phyloP scores from a whole-genome alignment of 2,113 vertebrate genomes.

The Rhipidura dahli region DNA sequence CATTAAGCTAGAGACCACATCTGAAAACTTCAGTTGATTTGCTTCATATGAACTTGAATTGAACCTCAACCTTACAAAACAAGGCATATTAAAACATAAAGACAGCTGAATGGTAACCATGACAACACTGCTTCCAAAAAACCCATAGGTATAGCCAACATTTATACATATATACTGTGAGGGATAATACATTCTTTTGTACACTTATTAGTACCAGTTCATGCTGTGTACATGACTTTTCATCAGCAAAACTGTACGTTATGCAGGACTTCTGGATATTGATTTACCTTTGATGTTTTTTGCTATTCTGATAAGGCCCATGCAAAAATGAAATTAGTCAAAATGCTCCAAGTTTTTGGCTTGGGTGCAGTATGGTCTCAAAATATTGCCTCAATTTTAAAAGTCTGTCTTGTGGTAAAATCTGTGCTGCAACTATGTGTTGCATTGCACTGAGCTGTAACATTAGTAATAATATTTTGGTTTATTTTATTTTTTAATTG shows the following conservation, averaged over 20 bases:
- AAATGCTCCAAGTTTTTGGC: neutral
- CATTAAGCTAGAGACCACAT: neutral
- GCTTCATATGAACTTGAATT: conserved; percentile 20
- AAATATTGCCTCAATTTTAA: neutral
- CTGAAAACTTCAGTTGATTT: conserved; percentile 7
- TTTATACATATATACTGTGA: neutral
- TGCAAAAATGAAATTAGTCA: neutral
- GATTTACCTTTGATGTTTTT: neutral
- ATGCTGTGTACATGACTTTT: neutral
- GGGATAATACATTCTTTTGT: neutral
- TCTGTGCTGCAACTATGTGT: neutral
- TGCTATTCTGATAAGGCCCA: neutral
- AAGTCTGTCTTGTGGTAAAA: neutral
- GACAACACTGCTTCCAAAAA: conserved; percentile 12
- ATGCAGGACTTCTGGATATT: neutral
- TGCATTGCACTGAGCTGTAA: neutral
- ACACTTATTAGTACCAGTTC: neutral
- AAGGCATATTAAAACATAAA: conserved; percentile 17
- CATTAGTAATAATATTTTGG: neutral
- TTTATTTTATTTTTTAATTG: neutral
- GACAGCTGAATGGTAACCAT: conserved; percentile 43
- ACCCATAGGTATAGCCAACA: neutral
- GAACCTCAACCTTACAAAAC: conserved; percentile 39
- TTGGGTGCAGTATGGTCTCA: neutral
- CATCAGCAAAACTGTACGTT: neutral